A percentile compares a stretch with the other conserved stretches of the same genome.
These are phyloP conservation scores for Taurulus bubalis DNA, from an alignment of 2,113 vertebrate species.

Conservation along the genomic window DNA sequence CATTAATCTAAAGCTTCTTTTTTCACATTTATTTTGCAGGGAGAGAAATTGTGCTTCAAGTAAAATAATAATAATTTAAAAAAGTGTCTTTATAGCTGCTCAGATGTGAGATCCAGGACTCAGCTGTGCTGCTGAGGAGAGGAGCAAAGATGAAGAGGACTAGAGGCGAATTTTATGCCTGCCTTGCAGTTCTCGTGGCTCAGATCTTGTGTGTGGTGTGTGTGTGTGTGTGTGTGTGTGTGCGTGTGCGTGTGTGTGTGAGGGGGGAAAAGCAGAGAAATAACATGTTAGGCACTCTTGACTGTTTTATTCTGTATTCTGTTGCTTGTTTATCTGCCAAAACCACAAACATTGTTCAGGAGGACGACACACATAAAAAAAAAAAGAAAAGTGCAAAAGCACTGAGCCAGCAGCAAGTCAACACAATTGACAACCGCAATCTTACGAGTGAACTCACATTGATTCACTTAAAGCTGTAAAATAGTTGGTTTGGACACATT, in stretches of 20 bases:
- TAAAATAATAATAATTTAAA: neutral
- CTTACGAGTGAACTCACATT: constrained; percentile 42
- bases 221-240: constrained; percentile 30
- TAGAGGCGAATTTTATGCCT: constrained; percentile 64
- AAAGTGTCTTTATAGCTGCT: constrained; percentile 20
- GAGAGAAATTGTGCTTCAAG: constrained; percentile 20
- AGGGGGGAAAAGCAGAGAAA: constrained; percentile 38
- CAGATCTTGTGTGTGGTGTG: constrained; percentile 53
- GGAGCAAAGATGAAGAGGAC: constrained; percentile 61
- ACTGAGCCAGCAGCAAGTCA: constrained; percentile 57
- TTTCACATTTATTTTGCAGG: neutral
- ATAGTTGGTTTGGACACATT: constrained; percentile 39
- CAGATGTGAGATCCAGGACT: constrained; percentile 39
- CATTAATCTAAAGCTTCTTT: neutral
- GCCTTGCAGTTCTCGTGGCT: constrained; percentile 68
- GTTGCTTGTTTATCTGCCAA: constrained; percentile 61
- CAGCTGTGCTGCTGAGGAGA: constrained; percentile 46
- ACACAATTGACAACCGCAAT: constrained; percentile 52
- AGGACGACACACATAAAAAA: constrained; percentile 46
- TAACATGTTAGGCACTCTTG: constrained; percentile 63
- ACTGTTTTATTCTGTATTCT: constrained; percentile 64
- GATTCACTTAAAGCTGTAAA: constrained; percentile 55
- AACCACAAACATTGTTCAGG: constrained; percentile 58
- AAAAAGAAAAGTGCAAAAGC: constrained; percentile 45
- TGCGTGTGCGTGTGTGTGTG: constrained; percentile 11